These are phyloP conservation scores for Acronicta psi DNA, from an alignment of 2,888 invertebrate genomes.

Conservation along the genomic window DNA sequence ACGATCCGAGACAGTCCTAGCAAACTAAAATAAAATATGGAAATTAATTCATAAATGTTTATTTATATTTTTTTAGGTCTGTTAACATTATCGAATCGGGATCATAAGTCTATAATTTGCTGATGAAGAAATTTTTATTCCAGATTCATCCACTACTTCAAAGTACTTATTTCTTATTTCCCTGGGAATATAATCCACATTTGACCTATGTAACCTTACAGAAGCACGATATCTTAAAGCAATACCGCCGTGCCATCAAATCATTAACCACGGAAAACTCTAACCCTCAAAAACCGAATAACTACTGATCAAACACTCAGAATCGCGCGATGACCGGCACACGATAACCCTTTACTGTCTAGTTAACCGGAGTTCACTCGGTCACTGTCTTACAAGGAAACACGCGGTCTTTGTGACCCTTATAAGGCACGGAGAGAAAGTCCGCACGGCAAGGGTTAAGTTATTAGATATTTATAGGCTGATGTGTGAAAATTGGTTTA, in stretches of 20 bases:
- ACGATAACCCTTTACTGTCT: constrained; percentile 75
- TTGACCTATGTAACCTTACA: constrained; percentile 17
- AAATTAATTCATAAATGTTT: too few species aligned
- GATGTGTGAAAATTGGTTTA: constrained; percentile 50
- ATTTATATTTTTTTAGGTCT: too few species aligned
- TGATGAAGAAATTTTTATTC: too few species aligned
- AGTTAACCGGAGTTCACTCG: constrained; percentile 74
- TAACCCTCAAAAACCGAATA: constrained; percentile 39
- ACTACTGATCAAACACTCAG: constrained; percentile 39
- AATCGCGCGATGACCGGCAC: constrained; percentile 67
- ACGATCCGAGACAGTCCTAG: too few species aligned
- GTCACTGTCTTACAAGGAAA: constrained; percentile 75
- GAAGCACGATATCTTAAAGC: not conserved
- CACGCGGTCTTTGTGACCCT: constrained; percentile 70
- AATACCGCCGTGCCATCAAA: constrained; percentile 12
- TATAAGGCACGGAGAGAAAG: constrained; percentile 77
- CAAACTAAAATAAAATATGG: too few species aligned
- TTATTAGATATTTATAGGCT: constrained; percentile 58
- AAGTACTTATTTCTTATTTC: too few species aligned
- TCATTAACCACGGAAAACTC: constrained; percentile 7
- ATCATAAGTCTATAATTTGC: too few species aligned
- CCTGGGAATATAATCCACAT: not conserved
- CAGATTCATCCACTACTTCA: too few species aligned
- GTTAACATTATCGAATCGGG: too few species aligned
- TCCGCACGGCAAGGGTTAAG: constrained; percentile 61